Evolutionary conservation across 2,888 invertebrate species (phyloP).

Genomic region (Drosophila kuntzei): DNA sequence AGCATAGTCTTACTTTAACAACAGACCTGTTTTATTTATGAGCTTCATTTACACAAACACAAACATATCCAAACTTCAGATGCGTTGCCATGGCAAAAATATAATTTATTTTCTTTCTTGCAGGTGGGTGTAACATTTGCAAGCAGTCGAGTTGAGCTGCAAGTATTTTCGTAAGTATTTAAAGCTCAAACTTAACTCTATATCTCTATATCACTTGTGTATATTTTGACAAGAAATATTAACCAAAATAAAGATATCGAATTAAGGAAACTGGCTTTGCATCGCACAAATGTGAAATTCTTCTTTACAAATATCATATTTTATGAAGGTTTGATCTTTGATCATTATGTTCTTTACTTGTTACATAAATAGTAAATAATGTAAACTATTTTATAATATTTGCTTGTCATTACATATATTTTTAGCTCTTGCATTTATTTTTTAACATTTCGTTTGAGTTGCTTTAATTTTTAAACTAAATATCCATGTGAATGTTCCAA

Average conservation of each 20-base stretch:
- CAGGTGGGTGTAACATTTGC: constrained; percentile 27
- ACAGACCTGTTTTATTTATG: constrained; percentile 63
- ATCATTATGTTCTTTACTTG: too few relatives aligned
- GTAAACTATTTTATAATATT: not conserved
- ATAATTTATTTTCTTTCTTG: constrained; percentile 35
- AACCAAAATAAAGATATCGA: constrained; percentile 11
- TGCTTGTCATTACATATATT: not conserved
- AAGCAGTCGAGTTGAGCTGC: not conserved
- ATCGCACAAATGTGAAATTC: too few relatives aligned
- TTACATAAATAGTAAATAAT: not conserved
- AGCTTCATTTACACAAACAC: constrained; percentile 47
- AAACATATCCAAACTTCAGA: constrained; percentile 12
- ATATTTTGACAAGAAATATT: not conserved
- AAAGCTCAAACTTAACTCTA: not conserved
- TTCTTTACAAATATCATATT: not conserved
- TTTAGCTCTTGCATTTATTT: not conserved
- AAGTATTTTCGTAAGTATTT: constrained; percentile 10
- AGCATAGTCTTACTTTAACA: constrained; percentile 40
- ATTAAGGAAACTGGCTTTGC: constrained; percentile 7
- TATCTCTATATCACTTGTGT: not conserved
- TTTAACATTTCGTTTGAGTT: not conserved
- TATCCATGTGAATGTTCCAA: not conserved
- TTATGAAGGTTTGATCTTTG: not conserved
- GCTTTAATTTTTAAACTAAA: not conserved
- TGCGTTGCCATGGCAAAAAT: constrained; percentile 28